Base-by-base conservation (phyloP, 2,113 vertebrate genomes). In the Tiliqua scincoides region DNA sequence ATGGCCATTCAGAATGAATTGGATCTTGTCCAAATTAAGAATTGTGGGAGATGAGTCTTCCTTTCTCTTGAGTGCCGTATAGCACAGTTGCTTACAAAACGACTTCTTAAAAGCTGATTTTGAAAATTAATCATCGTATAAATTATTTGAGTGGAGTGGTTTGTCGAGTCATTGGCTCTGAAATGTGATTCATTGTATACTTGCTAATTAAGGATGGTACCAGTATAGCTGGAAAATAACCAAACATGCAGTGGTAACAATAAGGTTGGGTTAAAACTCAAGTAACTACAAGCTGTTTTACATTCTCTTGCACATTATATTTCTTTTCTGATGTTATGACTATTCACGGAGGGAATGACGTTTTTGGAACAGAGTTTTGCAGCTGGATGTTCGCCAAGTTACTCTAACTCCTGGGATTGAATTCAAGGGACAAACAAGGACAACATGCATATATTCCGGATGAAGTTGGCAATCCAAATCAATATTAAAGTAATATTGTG, bases 331-430 rank as follows among this genome's bases (percentile, higher is more conserved):
- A 90, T 93, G 80, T 74, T 84, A 89, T 93, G 92, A 96, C 94
- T 94, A 95, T 95, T 96, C 89, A 91, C 82, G 85, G 95, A 96
- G 94, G 92, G 94, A 94, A 90, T 91, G 54, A 93, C 92, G 89
- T 94, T 93, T 92, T 48, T 95, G 88, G 82, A 86, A 89, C 88
- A 97, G 88, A 92, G 92, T 93, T 93, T 95, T 90, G 83, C 76
- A 84, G 37, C 88, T 95, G 90, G 92, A 93, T 91, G 78, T 88
- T 87, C 87, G 92, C 92, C 95, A 95, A 93, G 92, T 95, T 95
- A 91, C 80, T 86, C 92, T 94, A 95, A 90, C 85, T 92, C 84
- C n/a, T 72, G 67, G 48, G 86, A 93, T 0, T 90, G 79, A 89
- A 88, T 92, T 79, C 84, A 92, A 94, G 90, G 94, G 87, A 91